A percentile compares a stretch with the other conserved stretches of the same genome.
These are phyloP conservation scores for Dastarcus helophoroides DNA, from an alignment of 2,888 invertebrate species.

Conservation along the genomic window DNA sequence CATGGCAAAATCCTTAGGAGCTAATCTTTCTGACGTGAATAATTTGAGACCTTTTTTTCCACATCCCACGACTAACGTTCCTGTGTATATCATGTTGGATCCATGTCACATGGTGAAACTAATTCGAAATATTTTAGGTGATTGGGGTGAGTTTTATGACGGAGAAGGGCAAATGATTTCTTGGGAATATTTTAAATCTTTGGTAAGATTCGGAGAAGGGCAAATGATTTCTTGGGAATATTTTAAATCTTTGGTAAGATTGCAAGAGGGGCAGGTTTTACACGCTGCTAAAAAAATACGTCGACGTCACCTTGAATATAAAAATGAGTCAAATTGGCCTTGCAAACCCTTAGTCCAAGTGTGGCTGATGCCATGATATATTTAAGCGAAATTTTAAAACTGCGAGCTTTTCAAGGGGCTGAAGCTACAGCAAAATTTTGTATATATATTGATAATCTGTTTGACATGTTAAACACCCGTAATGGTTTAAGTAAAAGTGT, in stretches of 20 bases:
- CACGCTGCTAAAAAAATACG: too few species aligned
- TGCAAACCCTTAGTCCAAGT: slow-evolving; percentile 17
- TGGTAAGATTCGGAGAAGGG: slow-evolving; percentile 1
- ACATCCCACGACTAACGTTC: slow-evolving; percentile 3
- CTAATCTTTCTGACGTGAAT: background rate
- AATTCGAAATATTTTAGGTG: slow-evolving; percentile 1
- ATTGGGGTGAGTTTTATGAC: slow-evolving; percentile 1
- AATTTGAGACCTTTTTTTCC: slow-evolving; percentile 1
- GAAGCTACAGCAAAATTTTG: slow-evolving; percentile 17
- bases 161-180: background rate
- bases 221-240: slow-evolving; percentile 1
- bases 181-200: background rate
- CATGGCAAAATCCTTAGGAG: slow-evolving; percentile 3
- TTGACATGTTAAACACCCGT: slow-evolving; percentile 17
- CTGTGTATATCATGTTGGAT: slow-evolving; percentile 4
- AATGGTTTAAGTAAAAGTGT: slow-evolving; percentile 5
- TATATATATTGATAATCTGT: slow-evolving; percentile 15
- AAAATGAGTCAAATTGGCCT: slow-evolving; percentile 10
- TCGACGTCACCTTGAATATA: slow-evolving; percentile 1
- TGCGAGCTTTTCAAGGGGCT: slow-evolving; percentile 11
- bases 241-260: background rate
- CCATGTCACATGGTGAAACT: slow-evolving; percentile 6
- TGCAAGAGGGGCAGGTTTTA: background rate
- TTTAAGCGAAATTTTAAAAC: slow-evolving; percentile 8
- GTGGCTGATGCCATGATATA: slow-evolving; percentile 14